Evolutionary conservation across 1,140 invertebrate species (phyloP).

Genomic region (Zaprionus vittiger): DNA sequence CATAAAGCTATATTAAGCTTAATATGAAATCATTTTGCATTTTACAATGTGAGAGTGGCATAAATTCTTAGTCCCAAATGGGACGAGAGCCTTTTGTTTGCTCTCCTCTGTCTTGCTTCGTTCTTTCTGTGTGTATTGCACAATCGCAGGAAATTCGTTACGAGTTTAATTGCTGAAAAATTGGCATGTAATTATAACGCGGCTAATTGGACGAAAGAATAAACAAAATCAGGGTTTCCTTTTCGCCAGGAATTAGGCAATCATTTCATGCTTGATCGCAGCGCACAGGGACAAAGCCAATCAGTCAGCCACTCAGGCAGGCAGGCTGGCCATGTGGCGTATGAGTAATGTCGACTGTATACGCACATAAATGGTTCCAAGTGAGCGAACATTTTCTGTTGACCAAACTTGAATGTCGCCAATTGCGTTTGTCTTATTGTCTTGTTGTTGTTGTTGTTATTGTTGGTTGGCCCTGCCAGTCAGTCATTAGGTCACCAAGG

Average conservation of each 20-base stretch:
- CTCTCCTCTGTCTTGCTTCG: neutral
- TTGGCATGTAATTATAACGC: conserved; percentile 65
- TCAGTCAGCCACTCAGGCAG: neutral
- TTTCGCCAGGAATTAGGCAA: conserved; percentile 14
- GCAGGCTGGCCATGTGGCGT: neutral
- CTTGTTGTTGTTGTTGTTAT: neutral
- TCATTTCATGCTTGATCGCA: conserved; percentile 26
- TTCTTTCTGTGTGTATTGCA: neutral
- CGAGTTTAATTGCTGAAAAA: conserved; percentile 60
- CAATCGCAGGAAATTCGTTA: conserved; percentile 55
- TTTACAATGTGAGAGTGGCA: conserved; percentile 24
- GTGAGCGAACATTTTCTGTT: neutral
- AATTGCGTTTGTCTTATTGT: neutral
- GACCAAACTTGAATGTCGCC: conserved; percentile 10
- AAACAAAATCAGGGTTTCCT: conserved; percentile 10
- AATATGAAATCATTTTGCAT: conserved; percentile 71
- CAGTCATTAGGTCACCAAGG: conserved; percentile 11
- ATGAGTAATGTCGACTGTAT: neutral
- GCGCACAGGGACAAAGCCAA: neutral
- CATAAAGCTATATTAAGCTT: conserved; percentile 64
- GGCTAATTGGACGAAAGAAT: conserved; percentile 49
- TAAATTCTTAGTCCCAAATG: conserved; percentile 2
- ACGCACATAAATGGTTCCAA: conserved; percentile 1
- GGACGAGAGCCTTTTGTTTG: neutral
- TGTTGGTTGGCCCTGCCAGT: neutral